Evolutionary conservation across 1,140 invertebrate species (phyloP).

Genomic region (Dryas iulia): DNA sequence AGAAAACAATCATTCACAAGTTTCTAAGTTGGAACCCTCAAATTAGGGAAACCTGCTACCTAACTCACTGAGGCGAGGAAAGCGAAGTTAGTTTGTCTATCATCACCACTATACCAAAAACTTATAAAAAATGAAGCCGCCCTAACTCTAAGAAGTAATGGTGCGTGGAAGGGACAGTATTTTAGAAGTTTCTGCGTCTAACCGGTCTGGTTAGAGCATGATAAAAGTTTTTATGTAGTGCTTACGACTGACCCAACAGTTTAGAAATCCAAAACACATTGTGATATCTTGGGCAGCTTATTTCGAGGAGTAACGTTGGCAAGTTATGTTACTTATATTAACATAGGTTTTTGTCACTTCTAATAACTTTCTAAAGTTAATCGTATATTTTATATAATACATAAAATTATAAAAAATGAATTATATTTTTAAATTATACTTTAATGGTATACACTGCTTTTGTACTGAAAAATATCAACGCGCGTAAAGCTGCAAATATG

Average conservation of each 20-base stretch:
- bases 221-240: conserved; percentile 75
- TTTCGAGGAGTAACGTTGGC: conserved; percentile 13
- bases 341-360: not conserved
- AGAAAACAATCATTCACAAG: conserved; percentile 21
- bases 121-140: conserved; percentile 55
- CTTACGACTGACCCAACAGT: conserved; percentile 61
- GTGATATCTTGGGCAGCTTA: conserved; percentile 38
- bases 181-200: conserved; percentile 50
- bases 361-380: no score
- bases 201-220: conserved; percentile 52
- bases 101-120: conserved; percentile 47
- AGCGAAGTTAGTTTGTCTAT: conserved; percentile 40
- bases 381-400: no score
- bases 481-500: not conserved
- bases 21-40: conserved; percentile 19
- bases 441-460: not conserved
- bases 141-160: conserved; percentile 56
- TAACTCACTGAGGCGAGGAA: conserved; percentile 18
- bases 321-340: conserved; percentile 12
- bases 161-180: conserved; percentile 61
- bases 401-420: no score
- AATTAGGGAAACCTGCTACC: conserved; percentile 25
- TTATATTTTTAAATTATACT: not conserved
- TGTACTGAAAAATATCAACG: not conserved
- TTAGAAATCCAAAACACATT: conserved; percentile 57